Percentiles rank a stretch among this genome's conserved stretches.
These are phyloP conservation scores for Pachyuromys duprasi DNA, from an alignment of 2,797 vertebrate species.

Conservation along the genomic window DNA sequence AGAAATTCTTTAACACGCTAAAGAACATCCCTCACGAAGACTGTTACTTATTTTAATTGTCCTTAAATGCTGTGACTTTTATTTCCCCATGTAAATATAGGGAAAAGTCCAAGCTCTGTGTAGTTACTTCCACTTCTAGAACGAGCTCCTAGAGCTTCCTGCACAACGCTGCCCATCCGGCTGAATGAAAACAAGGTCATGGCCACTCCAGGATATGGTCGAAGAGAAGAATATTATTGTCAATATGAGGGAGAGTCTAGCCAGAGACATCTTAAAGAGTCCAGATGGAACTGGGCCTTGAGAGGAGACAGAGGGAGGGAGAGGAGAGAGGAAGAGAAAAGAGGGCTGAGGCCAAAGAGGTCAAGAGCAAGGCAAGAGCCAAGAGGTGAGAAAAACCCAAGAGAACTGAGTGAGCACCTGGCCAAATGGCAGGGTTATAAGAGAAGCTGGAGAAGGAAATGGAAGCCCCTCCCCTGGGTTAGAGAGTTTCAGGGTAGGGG, in stretches of 20 bases:
- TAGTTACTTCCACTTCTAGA: constrained; percentile 8
- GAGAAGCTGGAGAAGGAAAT: neutral
- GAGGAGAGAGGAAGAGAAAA: neutral
- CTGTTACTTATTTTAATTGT: neutral
- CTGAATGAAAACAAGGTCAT: neutral
- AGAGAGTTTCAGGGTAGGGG: too few species aligned
- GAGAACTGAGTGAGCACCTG: neutral
- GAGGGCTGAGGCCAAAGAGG: neutral
- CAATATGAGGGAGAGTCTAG: neutral
- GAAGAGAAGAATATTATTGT: neutral
- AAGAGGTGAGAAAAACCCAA: neutral
- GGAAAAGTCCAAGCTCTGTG: neutral
- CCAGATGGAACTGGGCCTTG: neutral
- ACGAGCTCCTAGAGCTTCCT: neutral
- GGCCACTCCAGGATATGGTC: neutral
- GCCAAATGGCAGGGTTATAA: neutral
- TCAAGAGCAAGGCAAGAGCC: neutral
- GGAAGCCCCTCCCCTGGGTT: neutral
- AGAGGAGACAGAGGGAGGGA: neutral
- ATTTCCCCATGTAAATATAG: constrained; percentile 8
- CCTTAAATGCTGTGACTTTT: neutral
- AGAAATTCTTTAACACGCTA: constrained; percentile 17
- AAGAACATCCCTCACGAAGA: neutral
- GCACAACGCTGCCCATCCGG: neutral
- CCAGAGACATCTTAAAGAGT: neutral